Evolutionary conservation across 2,113 vertebrate genomes (phyloP).

Genomic region (Syngnathus floridae): DNA sequence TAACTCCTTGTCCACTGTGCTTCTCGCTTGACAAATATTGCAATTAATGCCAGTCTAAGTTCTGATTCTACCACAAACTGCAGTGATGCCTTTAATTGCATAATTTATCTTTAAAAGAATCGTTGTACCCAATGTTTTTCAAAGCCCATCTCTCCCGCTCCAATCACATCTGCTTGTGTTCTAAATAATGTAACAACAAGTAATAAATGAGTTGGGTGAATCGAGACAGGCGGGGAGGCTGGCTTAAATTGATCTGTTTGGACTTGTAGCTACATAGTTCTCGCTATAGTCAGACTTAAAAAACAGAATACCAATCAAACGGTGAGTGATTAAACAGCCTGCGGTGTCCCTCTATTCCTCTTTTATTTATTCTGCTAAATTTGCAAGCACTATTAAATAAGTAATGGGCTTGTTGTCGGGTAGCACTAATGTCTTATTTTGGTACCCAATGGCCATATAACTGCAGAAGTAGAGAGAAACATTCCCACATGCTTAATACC

Average conservation of each 20-base stretch:
- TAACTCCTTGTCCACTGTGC: no score
- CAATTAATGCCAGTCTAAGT: not conserved
- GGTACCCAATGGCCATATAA: slow-evolving; percentile 36
- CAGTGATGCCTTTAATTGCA: not conserved
- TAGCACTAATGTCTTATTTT: slow-evolving; percentile 47
- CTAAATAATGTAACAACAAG: slow-evolving; percentile 10
- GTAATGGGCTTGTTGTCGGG: slow-evolving; percentile 47
- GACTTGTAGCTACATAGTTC: slow-evolving; percentile 10
- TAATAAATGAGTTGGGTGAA: not conserved
- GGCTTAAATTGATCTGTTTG: slow-evolving; percentile 24
- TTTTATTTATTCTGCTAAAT: slow-evolving; percentile 49
- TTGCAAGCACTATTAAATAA: slow-evolving; percentile 54
- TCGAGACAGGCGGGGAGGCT: not conserved
- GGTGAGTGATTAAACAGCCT: slow-evolving; percentile 39
- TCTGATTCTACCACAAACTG: not conserved
- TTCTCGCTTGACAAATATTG: not conserved
- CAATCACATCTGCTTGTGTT: not conserved
- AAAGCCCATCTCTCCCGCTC: not conserved
- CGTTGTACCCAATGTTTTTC: not conserved
- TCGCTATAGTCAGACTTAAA: slow-evolving; percentile 15
- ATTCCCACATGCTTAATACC: not conserved
- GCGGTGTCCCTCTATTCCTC: slow-evolving; percentile 29
- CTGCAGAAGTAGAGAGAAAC: slow-evolving; percentile 15
- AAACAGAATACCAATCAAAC: slow-evolving; percentile 33
- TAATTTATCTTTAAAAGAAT: not conserved